Evolutionary conservation across 2,797 vertebrate species (phyloP).

Genomic region (Gymnopithys bicolor): DNA sequence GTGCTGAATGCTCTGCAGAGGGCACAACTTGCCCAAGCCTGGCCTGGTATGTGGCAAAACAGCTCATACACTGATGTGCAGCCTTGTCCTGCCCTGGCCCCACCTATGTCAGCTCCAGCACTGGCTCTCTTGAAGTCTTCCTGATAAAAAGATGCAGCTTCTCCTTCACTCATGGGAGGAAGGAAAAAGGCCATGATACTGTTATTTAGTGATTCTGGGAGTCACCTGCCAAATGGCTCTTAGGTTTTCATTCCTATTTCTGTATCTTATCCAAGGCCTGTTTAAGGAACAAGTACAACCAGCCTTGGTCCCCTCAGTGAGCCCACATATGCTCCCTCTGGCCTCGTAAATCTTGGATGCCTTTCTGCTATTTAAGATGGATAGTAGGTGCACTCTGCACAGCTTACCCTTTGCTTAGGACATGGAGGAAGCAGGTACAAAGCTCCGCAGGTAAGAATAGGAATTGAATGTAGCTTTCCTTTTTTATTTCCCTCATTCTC

Average conservation of each 20-base stretch:
- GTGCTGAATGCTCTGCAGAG: neutral
- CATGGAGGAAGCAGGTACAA: neutral
- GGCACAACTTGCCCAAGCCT: neutral
- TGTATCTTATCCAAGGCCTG: neutral
- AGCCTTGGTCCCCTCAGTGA: fast-evolving
- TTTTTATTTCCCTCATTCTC: neutral
- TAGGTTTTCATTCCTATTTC: neutral
- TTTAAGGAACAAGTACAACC: neutral
- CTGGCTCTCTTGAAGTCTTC: neutral
- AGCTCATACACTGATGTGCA: neutral
- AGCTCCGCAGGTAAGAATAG: neutral
- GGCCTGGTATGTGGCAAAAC: fast-evolving
- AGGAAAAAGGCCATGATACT: neutral
- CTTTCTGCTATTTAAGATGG: neutral
- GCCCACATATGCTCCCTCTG: neutral
- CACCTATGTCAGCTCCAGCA: neutral
- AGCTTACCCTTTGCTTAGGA: neutral
- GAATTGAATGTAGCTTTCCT: neutral
- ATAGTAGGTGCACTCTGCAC: neutral
- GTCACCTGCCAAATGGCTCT: neutral
- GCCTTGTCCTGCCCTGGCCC: neutral
- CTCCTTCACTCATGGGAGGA: neutral
- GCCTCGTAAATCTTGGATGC: neutral
- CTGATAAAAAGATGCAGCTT: neutral
- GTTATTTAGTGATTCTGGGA: neutral